Conservation (phyloP, 2,888 invertebrate species). For the Drosophila kanekoi region DNA sequence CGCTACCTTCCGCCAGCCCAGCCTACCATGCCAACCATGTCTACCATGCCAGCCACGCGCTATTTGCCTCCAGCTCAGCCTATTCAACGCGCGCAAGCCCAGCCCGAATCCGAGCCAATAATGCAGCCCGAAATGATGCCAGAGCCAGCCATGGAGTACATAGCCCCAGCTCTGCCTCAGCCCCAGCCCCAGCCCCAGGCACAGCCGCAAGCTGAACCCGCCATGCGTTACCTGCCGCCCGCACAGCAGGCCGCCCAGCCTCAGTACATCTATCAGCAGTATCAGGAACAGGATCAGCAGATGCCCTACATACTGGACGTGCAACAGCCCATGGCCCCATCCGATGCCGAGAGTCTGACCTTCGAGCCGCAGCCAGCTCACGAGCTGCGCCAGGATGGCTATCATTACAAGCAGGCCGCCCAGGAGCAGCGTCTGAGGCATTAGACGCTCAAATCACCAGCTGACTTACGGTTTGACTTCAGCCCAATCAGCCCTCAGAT, state of each 20-base stretch:
- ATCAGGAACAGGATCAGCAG: conserved; percentile 55
- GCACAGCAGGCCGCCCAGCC: conserved; percentile 36
- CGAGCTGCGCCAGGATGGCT: conserved; percentile 70
- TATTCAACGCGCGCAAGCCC: neutral
- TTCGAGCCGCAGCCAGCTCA: conserved; percentile 67
- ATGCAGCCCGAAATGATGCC: conserved; percentile 5
- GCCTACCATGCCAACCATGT: conserved; percentile 41
- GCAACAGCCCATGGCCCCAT: conserved; percentile 67
- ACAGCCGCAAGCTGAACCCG: conserved; percentile 26
- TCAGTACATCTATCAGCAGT: conserved; percentile 66
- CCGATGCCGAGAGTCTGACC: conserved; percentile 58
- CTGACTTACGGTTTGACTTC: conserved; percentile 22
- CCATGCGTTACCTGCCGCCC: conserved; percentile 60
- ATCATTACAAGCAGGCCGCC: conserved; percentile 69
- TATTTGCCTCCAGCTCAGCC: conserved; percentile 63
- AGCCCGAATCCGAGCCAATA: conserved; percentile 25
- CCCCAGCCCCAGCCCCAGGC: neutral
- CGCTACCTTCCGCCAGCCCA: conserved; percentile 44
- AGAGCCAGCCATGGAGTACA: conserved; percentile 43
- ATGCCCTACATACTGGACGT: conserved; percentile 66
- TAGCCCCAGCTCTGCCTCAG: conserved; percentile 18
- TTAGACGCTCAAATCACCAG: conserved; percentile 25
- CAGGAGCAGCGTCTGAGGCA: conserved; percentile 64
- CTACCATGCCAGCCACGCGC: conserved; percentile 45
- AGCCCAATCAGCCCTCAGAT: conserved; percentile 16